Base-by-base conservation (phyloP, 1,140 invertebrate species). In the Brachionus asplanchnoidis region DNA sequence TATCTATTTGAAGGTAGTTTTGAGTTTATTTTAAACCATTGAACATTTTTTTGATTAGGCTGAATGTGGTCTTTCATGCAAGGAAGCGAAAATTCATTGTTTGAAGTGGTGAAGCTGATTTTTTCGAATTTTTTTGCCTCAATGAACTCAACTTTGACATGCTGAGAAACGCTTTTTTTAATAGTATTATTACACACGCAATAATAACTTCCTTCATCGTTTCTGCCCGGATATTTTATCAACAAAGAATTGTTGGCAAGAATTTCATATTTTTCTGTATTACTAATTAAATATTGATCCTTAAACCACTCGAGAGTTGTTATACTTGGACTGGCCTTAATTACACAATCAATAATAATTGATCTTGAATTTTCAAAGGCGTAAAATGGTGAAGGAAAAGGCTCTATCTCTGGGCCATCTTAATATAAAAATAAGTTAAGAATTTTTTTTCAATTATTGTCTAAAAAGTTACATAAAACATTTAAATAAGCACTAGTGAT, bases 361-460 rank as follows among this genome's bases (percentile, higher is more conserved):
- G 53, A 28, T 12, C 65, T 17, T 23, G 79, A 82, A 42, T 46
- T 46, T 68, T 82, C 53, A 32, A 82, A 68, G 9, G 32, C 79
- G 23, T 65, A 82, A 44, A 65, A 65, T 9, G 79, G 79, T 12
- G 50, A 65, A 40, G 20, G 79, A 82, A 82, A 82, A 17, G 79
- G 56, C 12, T 42, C n/a, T 6, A 82, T 82, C 42, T 82, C 79
- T n/a, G 79, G 79, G 36, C 79, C 79, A 82, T 65, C 79, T 82
- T n/a, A 3, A 60, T 17, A 20, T 23, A 80, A 80, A 80, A 32
- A 40, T 20, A 7, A 7, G 6, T 56, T n/a, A 79, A 53, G n/a
- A 60, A 79, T 36, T 36, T 36, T 36, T 20, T 79, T 60, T n/a
- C 53, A 73, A 42, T 32, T 17, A 11, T 66, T 32, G 4, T 28